Evolutionary conservation across 2,888 invertebrate species (phyloP).

Genomic region (Thereva nobilitata): DNA sequence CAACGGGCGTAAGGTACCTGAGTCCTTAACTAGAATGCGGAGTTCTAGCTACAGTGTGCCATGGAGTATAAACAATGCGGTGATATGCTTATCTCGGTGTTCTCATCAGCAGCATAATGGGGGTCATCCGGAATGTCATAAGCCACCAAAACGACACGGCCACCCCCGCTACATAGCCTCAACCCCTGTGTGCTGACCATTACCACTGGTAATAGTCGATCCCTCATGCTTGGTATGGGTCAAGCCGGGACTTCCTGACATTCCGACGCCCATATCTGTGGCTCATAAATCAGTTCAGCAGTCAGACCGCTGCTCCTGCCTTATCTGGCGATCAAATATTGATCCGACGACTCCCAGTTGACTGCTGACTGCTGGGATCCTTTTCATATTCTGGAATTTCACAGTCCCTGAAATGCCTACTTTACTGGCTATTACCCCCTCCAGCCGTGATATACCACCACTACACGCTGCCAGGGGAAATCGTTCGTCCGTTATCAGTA

Average conservation of each 20-base stretch:
- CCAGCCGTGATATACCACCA: no score
- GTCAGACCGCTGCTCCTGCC: conserved; percentile 16
- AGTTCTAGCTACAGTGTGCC: neutral
- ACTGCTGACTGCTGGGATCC: no score
- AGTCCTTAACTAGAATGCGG: neutral
- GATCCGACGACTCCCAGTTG: neutral
- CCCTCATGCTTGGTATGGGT: conserved; percentile 18
- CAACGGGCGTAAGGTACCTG: neutral
- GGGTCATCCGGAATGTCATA: conserved; percentile 27
- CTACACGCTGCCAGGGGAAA: no score
- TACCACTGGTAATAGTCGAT: neutral
- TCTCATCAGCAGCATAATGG: conserved; percentile 19
- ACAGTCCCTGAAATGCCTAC: no score
- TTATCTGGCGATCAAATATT: conserved; percentile 31
- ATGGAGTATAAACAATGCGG: neutral
- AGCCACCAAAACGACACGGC: conserved; percentile 2
- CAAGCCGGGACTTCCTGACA: conserved; percentile 5
- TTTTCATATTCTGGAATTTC: no score
- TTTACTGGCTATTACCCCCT: no score
- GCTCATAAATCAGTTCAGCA: conserved; percentile 28
- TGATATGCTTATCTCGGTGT: conserved; percentile 17
- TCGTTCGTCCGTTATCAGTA: conserved; percentile 13
- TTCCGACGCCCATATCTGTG: conserved; percentile 2
- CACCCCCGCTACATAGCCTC: neutral
- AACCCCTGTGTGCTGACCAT: no score